A percentile compares a stretch with the other conserved stretches of the same genome.
Evolutionary conservation across 2,113 vertebrate genomes (phyloP).

Genomic region (Megaleporinus macrocephalus): DNA sequence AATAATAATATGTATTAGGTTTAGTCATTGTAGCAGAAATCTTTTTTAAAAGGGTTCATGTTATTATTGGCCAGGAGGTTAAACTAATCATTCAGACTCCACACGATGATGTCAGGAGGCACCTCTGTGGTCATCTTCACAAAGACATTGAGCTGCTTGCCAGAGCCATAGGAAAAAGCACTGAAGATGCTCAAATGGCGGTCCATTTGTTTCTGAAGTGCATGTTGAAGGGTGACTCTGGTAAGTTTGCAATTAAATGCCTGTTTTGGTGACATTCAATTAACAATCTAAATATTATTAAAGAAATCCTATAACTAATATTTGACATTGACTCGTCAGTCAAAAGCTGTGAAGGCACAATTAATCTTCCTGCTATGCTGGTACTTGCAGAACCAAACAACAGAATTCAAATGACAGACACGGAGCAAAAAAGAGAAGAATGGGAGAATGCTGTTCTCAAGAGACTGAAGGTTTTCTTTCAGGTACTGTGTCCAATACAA

Average conservation of each 20-base stretch:
- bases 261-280: no score
- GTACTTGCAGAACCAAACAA: slow-evolving; percentile 14
- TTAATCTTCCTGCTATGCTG: neutral
- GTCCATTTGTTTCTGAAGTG: slow-evolving; percentile 52
- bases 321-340: no score
- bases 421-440: slow-evolving; percentile 32
- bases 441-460: slow-evolving; percentile 45
- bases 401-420: slow-evolving; percentile 27
- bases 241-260: neutral
- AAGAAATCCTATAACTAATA: no score
- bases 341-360: neutral
- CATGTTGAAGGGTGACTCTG: slow-evolving; percentile 36
- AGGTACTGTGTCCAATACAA: slow-evolving; percentile 13
- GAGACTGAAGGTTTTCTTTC: slow-evolving; percentile 40
- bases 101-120: slow-evolving; percentile 15
- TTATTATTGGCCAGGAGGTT: slow-evolving; percentile 27
- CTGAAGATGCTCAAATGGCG: slow-evolving; percentile 47
- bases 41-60: neutral
- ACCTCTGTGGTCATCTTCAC: slow-evolving; percentile 41
- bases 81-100: slow-evolving; percentile 13
- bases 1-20: neutral
- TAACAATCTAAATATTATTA: no score
- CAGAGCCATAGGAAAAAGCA: slow-evolving; percentile 42
- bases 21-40: neutral
- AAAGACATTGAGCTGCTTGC: slow-evolving; percentile 55